phyloP scores from a whole-genome alignment of 2,888 invertebrate genomes.

The Drosophila algonquin region DNA sequence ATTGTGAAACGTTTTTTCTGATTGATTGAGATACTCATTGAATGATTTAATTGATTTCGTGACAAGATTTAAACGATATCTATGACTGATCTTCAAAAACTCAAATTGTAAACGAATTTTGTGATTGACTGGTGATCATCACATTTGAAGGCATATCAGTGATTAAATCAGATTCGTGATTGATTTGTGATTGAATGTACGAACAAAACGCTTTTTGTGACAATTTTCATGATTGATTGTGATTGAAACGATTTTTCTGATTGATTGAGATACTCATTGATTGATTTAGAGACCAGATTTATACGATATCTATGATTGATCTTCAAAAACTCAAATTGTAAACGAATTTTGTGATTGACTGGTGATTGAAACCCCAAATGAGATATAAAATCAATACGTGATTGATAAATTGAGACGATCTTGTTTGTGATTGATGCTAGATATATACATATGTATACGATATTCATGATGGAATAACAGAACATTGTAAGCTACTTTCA shows the following conservation, averaged over 20 bases:
- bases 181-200: neutral
- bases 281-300: neutral
- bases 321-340: too few species aligned
- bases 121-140: neutral
- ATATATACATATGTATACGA: neutral
- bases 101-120: neutral
- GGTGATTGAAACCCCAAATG: neutral
- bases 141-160: too few species aligned
- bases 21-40: neutral
- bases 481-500: neutral
- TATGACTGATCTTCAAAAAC: too few species aligned
- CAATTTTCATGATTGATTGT: neutral
- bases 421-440: slow-evolving; percentile 35
- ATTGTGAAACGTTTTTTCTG: neutral
- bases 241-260: neutral
- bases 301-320: too few species aligned
- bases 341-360: neutral
- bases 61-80: too few species aligned
- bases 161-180: too few species aligned
- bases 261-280: neutral
- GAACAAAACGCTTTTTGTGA: too few species aligned
- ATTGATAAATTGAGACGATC: neutral
- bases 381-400: neutral
- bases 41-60: neutral
- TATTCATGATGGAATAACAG: neutral